Conservation (phyloP, 2,888 invertebrate species). For the Drosophila stalkeri region DNA sequence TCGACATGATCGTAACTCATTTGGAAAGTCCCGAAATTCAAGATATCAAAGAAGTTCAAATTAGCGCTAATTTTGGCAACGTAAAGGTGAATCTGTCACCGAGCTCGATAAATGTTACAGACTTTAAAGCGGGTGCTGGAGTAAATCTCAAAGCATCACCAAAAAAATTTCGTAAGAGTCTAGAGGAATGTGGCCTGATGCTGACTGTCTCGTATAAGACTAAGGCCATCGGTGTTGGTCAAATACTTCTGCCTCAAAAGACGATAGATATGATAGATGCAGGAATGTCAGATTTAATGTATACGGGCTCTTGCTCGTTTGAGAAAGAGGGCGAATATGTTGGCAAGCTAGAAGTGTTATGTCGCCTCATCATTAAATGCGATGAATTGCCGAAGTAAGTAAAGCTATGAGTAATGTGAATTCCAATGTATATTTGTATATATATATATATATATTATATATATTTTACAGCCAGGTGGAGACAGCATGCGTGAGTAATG, state of each 20-base stretch:
- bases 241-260: conserved; percentile 59
- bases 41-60: conserved; percentile 48
- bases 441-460: background rate
- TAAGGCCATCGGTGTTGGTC: conserved; percentile 61
- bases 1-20: conserved; percentile 71
- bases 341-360: conserved; percentile 67
- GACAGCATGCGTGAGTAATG: conserved; percentile 11
- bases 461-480: background rate
- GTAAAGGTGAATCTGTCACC: conserved; percentile 54
- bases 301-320: conserved; percentile 57
- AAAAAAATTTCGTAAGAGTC: conserved; percentile 49
- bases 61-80: conserved; percentile 63
- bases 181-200: conserved; percentile 67
- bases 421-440: too few species aligned
- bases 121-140: conserved; percentile 71
- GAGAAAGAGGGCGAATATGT: conserved; percentile 40
- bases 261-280: conserved; percentile 57
- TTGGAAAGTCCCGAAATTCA: conserved; percentile 45
- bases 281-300: conserved; percentile 60
- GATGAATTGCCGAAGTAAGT: conserved; percentile 52
- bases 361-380: conserved; percentile 73
- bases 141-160: conserved; percentile 58
- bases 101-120: conserved; percentile 76
- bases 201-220: conserved; percentile 58
- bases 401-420: background rate